Base-by-base conservation (phyloP, 2,113 vertebrate species). In the Leptobrachium leishanense region DNA sequence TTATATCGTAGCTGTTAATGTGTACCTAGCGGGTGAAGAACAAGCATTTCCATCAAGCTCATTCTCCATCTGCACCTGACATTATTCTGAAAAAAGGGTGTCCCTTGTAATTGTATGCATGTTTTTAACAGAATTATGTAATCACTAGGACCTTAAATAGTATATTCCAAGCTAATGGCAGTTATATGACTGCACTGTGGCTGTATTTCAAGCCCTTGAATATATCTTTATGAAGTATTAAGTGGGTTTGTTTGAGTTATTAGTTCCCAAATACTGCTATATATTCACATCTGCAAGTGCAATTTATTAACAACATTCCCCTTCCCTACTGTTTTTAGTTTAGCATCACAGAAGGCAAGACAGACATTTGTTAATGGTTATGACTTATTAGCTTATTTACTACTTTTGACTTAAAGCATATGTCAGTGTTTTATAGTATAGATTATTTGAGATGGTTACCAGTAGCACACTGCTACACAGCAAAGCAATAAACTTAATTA, bases 311-410 rank as follows among this genome's bases (percentile, higher is more conserved):
- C 57, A 62, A 31, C 7, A 67, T 3, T 66, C 63, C 55, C n/a
- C 75, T 62, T 71, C 31, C 68, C 12, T 7, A 71, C n/a, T 71
- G 68, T 68, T 63, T 63, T 42, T 64, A 59, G 68, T 63, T 63
- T 53, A 53, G 20, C 46, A 31, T 78, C 68, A 71, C 76, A 78
- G 57, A 78, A 64, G 57, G 43, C 42, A 50, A 70, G 66, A 6
- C 50, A 12, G n/a, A 11, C 43, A 31, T 44, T 78, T 50, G 71
- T 71, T 72, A 71, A 71, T 78, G 68, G 39, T 50, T 53, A 55
- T 46, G 68, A 50, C 68, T 64, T 72, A 64, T 71, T 71, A 78
- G 31, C 8, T 3, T 64, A 78, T 78, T 78, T 78, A 78, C 64
- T 57, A 42, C 65, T 62, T 44, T 78, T 72, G 68, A 63, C 57